Evolutionary conservation across 2,113 vertebrate genomes (phyloP).

Genomic region (Gopherus evgoodei): DNA sequence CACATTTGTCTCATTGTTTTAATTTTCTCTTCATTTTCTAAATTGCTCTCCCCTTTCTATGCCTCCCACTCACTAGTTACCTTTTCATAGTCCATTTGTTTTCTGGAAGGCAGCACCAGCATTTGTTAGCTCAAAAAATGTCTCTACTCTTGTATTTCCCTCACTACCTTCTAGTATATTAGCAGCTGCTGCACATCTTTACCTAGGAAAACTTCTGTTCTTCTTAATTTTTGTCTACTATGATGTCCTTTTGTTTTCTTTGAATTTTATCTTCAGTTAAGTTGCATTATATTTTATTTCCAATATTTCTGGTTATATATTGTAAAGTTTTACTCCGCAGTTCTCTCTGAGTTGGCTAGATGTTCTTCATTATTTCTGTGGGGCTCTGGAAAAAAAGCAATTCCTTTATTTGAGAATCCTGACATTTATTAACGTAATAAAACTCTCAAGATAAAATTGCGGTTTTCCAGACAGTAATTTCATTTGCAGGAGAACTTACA

Average conservation of each 20-base stretch:
- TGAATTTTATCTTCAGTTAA: slow-evolving; percentile 67
- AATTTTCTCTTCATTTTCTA: neutral
- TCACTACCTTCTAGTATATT: neutral
- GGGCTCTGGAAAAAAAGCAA: neutral
- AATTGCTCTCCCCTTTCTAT: neutral
- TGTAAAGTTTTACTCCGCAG: slow-evolving; percentile 55
- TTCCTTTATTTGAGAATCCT: slow-evolving; percentile 75
- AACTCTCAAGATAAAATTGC: slow-evolving; percentile 72
- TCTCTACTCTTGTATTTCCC: rapidly evolving
- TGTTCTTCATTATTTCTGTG: slow-evolving; percentile 73
- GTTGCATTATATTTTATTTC: slow-evolving; percentile 44
- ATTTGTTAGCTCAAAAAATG: neutral
- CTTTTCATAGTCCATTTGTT: neutral
- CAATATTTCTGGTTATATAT: slow-evolving; percentile 61
- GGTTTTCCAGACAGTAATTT: slow-evolving; percentile 76
- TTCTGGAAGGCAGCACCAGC: neutral
- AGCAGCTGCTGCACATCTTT: neutral
- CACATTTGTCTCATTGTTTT: neutral
- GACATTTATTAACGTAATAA: slow-evolving; percentile 81
- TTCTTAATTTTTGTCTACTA: slow-evolving; percentile 12
- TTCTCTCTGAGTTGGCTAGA: slow-evolving; percentile 27
- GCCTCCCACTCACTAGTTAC: neutral
- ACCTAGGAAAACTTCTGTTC: slow-evolving; percentile 5
- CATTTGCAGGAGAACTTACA: slow-evolving; percentile 72
- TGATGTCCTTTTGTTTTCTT: slow-evolving; percentile 23